Base-by-base conservation (phyloP, 23 tunicate species). In the Ciona savignyi region DNA sequence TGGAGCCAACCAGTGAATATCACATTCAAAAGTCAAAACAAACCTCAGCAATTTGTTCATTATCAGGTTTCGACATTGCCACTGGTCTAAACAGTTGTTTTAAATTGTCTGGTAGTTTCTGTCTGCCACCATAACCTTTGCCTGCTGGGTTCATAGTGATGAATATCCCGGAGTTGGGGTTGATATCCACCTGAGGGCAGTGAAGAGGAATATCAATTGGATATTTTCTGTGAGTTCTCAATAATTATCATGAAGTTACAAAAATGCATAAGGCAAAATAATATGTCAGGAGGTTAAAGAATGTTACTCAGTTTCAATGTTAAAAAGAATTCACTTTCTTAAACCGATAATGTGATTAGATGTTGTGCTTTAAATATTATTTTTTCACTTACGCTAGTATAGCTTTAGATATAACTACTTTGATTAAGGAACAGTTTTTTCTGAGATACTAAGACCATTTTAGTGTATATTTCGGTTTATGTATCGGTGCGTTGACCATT, bases 111-210 rank as follows among this genome's bases (percentile, higher is more conserved):
- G 98, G 98, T 19, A 93, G 88, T 63, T 93, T 93, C 33, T 86
- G 93, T 60, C 98, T 74, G 25, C 98, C 98, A n/a, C 98, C 98
- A 78, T 93, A 93, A 30, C 98, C 98, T 34, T 93, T 93, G 0
- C 98, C 98, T 11, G 98, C 98, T 0, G 98, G 98, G 73, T 93
- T 93, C 88, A 93, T 81, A 0, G 98, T 93, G 68, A 93, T 86
- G 71, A 93, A 93, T 4, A 93, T 81, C 27, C 85, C 98, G n/a
- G 98, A 81, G 77, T 93, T 81, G 56, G 88, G 76, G 42, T 86
- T 67, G 19, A 93, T 79, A 48, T 86, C 84, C 23, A 86, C 81
- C 85, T 86, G 33, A 31, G 29, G 22, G n/a, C n/a, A n/a, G n/a
- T n/a, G n/a, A n/a, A n/a, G n/a, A n/a, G n/a, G n/a, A n/a, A n/a